Percentiles rank a stretch among this genome's conserved stretches.
Conservation (phyloP, 2,888 invertebrate species). For the Cheilosia scutellata region DNA sequence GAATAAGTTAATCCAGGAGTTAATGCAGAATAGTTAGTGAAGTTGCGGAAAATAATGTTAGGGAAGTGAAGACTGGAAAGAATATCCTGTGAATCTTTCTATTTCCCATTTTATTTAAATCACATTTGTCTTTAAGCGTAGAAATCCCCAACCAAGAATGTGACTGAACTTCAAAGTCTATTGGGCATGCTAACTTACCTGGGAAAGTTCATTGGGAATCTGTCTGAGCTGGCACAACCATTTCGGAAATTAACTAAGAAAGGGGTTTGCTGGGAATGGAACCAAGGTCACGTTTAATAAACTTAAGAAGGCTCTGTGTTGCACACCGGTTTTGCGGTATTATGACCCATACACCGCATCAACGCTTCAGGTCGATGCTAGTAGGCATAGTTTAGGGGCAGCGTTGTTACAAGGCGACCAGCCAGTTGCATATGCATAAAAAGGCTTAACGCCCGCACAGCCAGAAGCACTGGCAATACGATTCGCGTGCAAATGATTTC, state of each 20-base stretch:
- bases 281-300: constrained; percentile 28
- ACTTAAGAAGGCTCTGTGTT: constrained; percentile 16
- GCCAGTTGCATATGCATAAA: constrained; percentile 80
- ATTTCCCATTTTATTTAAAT: too few relatives aligned
- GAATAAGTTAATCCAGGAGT: too few relatives aligned
- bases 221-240: constrained; percentile 11
- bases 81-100: too few relatives aligned
- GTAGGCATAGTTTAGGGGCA: constrained; percentile 77
- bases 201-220: not conserved
- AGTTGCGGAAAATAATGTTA: too few relatives aligned
- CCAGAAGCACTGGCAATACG: not conserved
- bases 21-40: too few relatives aligned
- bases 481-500: constrained; percentile 8
- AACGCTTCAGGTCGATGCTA: constrained; percentile 75
- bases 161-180: constrained; percentile 6
- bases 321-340: constrained; percentile 77
- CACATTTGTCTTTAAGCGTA: too few relatives aligned
- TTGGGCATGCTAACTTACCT: constrained; percentile 21
- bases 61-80: too few relatives aligned
- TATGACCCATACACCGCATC: constrained; percentile 77
- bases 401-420: constrained; percentile 79
- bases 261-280: constrained; percentile 3
- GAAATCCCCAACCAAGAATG: not conserved
- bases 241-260: constrained; percentile 11
- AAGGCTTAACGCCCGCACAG: constrained; percentile 77